phyloP scores from a whole-genome alignment of 2,888 invertebrate genomes.

The Caenorhabditis drosophilae region DNA sequence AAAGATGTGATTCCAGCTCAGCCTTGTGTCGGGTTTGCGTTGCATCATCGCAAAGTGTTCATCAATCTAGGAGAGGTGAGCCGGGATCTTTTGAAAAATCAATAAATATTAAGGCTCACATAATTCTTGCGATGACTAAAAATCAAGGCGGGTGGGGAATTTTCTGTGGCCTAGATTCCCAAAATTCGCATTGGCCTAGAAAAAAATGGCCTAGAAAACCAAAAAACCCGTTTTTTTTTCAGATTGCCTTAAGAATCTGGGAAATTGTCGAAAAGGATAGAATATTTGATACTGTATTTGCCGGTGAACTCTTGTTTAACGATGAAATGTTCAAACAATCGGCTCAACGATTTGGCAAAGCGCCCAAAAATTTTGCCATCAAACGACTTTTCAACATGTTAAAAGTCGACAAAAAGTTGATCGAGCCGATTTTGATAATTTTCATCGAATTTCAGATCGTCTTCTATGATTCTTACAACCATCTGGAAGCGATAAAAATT shows the following conservation, averaged over 20 bases:
- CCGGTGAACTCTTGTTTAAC: conserved; percentile 55
- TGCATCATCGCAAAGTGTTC: conserved; percentile 69
- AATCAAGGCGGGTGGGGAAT: too few relatives aligned
- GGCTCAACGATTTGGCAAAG: conserved; percentile 28
- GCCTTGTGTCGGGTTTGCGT: conserved; percentile 26
- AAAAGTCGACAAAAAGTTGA: conserved; percentile 17
- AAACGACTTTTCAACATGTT: conserved; percentile 37
- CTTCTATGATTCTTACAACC: conserved; percentile 25
- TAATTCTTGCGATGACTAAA: too few relatives aligned
- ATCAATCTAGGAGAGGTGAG: conserved; percentile 70
- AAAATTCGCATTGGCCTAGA: too few relatives aligned
- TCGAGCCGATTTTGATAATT: background rate
- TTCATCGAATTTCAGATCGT: conserved; percentile 45
- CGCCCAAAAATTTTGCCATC: conserved; percentile 18
- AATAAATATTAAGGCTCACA: too few relatives aligned
- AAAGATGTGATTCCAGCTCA: conserved; percentile 31
- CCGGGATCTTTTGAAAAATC: too few relatives aligned
- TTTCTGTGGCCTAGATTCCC: too few relatives aligned
- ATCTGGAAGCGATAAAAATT: conserved; percentile 23
- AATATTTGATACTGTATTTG: conserved; percentile 55
- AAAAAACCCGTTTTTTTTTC: too few relatives aligned
- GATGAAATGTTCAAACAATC: conserved; percentile 50
- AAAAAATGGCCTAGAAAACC: too few relatives aligned
- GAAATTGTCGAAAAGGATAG: conserved; percentile 61
- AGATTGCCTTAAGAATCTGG: conserved; percentile 57